phyloP scores from a whole-genome alignment of 2,113 vertebrate species.

The Blennius ocellaris region DNA sequence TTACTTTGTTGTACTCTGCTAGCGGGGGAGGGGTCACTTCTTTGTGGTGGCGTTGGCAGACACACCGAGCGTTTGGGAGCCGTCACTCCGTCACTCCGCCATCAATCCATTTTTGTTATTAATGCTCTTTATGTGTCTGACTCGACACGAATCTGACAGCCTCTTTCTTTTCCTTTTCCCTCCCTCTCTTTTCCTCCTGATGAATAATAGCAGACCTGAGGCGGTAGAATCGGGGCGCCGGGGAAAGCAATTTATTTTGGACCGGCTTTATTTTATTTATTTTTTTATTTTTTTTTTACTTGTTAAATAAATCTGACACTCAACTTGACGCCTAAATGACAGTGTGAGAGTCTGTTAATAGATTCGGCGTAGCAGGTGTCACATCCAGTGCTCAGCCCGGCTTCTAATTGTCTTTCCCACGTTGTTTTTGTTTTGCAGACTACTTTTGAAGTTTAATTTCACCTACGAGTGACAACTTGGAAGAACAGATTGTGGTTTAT shows the following conservation, averaged over 20 bases:
- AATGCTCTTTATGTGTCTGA: background rate
- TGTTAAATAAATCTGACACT: constrained; percentile 38
- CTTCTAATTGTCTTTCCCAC: background rate
- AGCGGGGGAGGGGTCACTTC: too few relatives aligned
- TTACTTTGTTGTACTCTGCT: too few relatives aligned
- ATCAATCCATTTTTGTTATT: constrained; percentile 10
- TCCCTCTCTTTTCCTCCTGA: background rate
- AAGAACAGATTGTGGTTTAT: background rate
- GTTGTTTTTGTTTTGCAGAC: background rate
- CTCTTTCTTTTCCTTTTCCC: background rate
- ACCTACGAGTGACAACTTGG: constrained; percentile 7
- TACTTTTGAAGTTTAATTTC: constrained; percentile 2
- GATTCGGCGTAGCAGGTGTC: constrained; percentile 32
- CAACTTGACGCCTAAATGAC: constrained; percentile 52
- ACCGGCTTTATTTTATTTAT: constrained; percentile 31
- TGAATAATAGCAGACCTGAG: constrained; percentile 18
- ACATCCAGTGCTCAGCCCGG: background rate
- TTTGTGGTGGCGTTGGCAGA: too few relatives aligned
- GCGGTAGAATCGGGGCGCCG: background rate
- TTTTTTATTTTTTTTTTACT: too few relatives aligned
- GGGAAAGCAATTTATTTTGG: constrained; percentile 46
- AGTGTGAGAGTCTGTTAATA: constrained; percentile 36
- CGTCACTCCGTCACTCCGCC: constrained; percentile 7
- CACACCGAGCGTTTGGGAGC: constrained; percentile 2
- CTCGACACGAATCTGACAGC: constrained; percentile 30